A percentile compares a stretch with the other conserved stretches of the same genome.
Conservation (phyloP, 2,113 vertebrate genomes). For the Cranoglanis bouderius region DNA sequence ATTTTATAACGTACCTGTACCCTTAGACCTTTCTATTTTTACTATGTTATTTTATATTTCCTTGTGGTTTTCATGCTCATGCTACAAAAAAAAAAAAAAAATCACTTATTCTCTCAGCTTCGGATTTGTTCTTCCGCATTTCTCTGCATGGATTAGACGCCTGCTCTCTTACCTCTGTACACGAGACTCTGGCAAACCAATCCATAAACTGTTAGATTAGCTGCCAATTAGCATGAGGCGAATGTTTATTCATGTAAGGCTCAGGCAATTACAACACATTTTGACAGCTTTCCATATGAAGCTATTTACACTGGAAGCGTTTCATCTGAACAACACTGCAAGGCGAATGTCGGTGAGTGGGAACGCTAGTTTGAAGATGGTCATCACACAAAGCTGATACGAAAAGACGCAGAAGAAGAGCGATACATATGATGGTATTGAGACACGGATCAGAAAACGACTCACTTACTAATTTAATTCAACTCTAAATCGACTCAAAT, state of each 20-base stretch:
- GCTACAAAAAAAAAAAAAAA: not conserved
- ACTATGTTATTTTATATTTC: not conserved
- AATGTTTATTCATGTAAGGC: conserved; percentile 24
- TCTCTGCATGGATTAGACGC: not conserved
- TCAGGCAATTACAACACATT: conserved; percentile 14
- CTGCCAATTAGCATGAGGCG: conserved; percentile 18
- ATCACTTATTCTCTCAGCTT: not conserved
- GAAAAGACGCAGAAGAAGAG: not conserved
- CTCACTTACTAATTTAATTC: not conserved
- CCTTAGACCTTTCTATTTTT: not conserved
- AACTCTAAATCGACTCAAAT: not conserved
- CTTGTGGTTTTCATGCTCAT: not conserved
- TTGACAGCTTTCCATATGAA: not conserved
- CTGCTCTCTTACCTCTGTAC: not conserved
- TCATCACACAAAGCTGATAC: not conserved
- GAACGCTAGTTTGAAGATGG: not conserved
- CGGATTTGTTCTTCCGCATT: not conserved
- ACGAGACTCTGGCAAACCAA: not conserved
- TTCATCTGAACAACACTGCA: not conserved
- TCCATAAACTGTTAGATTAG: conserved; percentile 26
- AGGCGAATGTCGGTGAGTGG: not conserved
- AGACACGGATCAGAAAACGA: not conserved
- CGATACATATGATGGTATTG: not conserved
- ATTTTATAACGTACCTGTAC: not conserved
- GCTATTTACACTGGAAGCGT: not conserved